These are phyloP conservation scores for Saguinus midas DNA, from an alignment of 2,113 vertebrate species.

Conservation along the genomic window DNA sequence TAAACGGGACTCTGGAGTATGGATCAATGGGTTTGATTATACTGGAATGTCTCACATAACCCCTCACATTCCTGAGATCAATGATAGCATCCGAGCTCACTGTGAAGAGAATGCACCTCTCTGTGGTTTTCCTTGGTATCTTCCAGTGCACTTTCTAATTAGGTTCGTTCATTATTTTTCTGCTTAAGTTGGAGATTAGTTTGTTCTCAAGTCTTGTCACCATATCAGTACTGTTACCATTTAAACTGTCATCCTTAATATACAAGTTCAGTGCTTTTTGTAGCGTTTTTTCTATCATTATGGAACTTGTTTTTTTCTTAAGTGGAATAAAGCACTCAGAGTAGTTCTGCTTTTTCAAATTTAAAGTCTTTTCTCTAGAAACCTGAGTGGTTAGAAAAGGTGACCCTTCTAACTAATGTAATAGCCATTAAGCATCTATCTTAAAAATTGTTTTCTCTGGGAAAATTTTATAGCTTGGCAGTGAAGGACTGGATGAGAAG, in stretches of 20 bases:
- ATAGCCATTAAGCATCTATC: neutral
- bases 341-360: neutral
- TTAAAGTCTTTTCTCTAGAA: neutral
- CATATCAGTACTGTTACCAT: neutral
- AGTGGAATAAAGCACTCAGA: neutral
- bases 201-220: neutral
- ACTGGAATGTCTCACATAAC: constrained; percentile 92
- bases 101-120: constrained; percentile 91
- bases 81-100: constrained; percentile 88
- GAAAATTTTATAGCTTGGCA: neutral
- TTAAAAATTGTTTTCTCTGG: neutral
- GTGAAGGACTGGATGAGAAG: neutral
- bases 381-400: neutral
- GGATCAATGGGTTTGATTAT: constrained; percentile 98
- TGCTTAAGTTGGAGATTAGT: neutral
- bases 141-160: constrained; percentile 94
- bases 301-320: neutral
- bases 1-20: constrained; percentile 94
- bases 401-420: neutral
- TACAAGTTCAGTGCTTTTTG: neutral
- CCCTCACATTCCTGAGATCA: constrained; percentile 92
- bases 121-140: constrained; percentile 96
- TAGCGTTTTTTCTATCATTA: neutral
- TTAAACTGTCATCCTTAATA: neutral
- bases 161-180: constrained; percentile 85